Evolutionary conservation across 2,113 vertebrate species (phyloP), one percentile per base, ranked within the genome.

Genomic region (Lasiurus cinereus): DNA sequence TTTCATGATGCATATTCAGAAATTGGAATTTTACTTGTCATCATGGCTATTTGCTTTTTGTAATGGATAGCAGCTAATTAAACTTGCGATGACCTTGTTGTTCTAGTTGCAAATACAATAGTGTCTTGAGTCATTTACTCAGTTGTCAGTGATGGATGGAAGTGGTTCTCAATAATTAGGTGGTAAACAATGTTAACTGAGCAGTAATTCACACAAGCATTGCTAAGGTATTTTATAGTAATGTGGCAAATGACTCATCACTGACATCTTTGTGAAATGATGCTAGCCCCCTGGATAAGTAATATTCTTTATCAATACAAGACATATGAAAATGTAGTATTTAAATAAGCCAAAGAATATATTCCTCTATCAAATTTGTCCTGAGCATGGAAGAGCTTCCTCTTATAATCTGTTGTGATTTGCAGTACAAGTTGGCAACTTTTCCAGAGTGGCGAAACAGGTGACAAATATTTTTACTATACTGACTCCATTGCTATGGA

Each of bases 141-240:
- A 92, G 87, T 59, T 97, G 96, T 93, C 95, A 96, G 91, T 96
- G 96, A 97, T 93, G 69, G 91, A 96, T 97, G 85, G 54, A 93
- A 76, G 82, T 94, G 93, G 74, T 95, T 97, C 94, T 94, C 95
- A 92, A 94, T 97, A 97, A 98, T 97, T 97, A 97, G 96, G 95
- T 91, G 94, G 92, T 97, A 97, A 97, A 94, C 96, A 98, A 97
- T 95, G 90, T 94, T 97, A 97, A 98, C 95, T 92, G 97, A 97
- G 94, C 90, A 82, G 88, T 97, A 97, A 97, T 95, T 97, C 97
- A 97, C 78, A 72, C 48, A 31, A 91, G 74, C 90, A 72, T 80
- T 59, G 92, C 88, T 56, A 78, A 97, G 94, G 91, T 97, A 90
- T 94, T 96, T 95, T 86, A 94, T 29, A 88, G 95, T 70, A 95